Percentiles rank a stretch among this genome's conserved stretches.
phyloP scores from a whole-genome alignment of 2,888 invertebrate species.

The Clunio marinus region DNA sequence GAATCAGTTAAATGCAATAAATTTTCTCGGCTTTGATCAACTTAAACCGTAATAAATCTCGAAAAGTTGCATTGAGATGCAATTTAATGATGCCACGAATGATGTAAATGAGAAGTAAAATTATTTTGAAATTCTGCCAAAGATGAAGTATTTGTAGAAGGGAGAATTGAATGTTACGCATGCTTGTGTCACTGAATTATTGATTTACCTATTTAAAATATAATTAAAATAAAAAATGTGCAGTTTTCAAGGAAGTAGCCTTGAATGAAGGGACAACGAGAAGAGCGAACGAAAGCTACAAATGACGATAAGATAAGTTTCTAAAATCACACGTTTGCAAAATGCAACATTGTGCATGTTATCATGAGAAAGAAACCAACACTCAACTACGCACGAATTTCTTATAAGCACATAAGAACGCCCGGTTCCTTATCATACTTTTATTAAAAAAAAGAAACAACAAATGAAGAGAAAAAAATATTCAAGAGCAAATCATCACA shows the following conservation, averaged over 20 bases:
- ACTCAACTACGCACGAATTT: constrained; percentile 10
- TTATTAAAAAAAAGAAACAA: too few relatives aligned
- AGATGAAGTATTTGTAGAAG: too few relatives aligned
- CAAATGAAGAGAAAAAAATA: not conserved
- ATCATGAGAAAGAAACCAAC: too few relatives aligned
- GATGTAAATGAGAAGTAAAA: too few relatives aligned
- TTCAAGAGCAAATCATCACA: constrained; percentile 4
- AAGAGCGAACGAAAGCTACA: not conserved
- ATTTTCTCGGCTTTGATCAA: not conserved
- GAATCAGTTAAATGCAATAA: not conserved
- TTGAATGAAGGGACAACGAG: not conserved
- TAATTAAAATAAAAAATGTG: too few relatives aligned
- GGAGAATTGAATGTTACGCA: too few relatives aligned
- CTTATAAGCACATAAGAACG: not conserved
- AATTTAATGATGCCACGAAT: too few relatives aligned
- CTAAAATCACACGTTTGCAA: not conserved
- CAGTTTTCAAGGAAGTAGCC: too few relatives aligned
- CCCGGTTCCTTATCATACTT: not conserved
- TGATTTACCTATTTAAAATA: too few relatives aligned
- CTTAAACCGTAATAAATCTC: not conserved
- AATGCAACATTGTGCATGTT: constrained; percentile 7
- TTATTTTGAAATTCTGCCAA: too few relatives aligned
- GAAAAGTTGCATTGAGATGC: not conserved
- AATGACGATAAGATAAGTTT: not conserved
- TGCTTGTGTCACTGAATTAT: too few relatives aligned